Evolutionary conservation across 2,888 invertebrate species (phyloP), one percentile per base, ranked within the genome.

Genomic region (Zaprionus bogoriensis): DNA sequence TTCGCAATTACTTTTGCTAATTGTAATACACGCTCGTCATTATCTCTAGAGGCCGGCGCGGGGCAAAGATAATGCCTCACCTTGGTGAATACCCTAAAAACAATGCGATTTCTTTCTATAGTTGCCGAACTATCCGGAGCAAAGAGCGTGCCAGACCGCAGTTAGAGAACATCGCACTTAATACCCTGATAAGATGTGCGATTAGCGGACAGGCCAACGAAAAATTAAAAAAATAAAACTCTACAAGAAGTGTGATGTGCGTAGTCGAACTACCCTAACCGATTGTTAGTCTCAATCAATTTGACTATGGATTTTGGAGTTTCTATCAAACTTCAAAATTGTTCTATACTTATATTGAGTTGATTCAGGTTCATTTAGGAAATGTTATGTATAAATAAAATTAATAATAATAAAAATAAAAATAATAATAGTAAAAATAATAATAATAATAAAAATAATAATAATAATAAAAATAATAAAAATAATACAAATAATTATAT

Each of bases 61-160:
- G 42, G 60, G 27, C 32, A 52, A 53, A 74, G 69, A 77, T 77
- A 72, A 59, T 67, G 63, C 55, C 59, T 69, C 63, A 65, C 83
- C 71, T 80, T 71, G 86, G 86, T 82, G 86, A 85, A 85, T 85
- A 85, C 86, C 80, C 79, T 39, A 64, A 78, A 73, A 73, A 50
- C 64, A 78, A 69, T 69, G 4, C 60, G 76, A 82, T 79, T 75
- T 59, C 64, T 79, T 75, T 59, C 64, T 64, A 30, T 52, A 19
- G 46, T 48, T 39, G 39, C 14, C 19, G 20, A 45, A 12, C 17
- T 46, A 46, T 9, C n/a, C 10, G 27, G 32, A 14, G 32, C 14
- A 39, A 63, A 78, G 85, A 79, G 79, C 79, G 79, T 80, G 79
- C 65, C 67, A 65, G 67, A 44, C 48, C 53, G 74, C 79, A 82